These are phyloP conservation scores for Carassius auratus DNA, from an alignment of 2,113 vertebrate species.

Conservation along the genomic window DNA sequence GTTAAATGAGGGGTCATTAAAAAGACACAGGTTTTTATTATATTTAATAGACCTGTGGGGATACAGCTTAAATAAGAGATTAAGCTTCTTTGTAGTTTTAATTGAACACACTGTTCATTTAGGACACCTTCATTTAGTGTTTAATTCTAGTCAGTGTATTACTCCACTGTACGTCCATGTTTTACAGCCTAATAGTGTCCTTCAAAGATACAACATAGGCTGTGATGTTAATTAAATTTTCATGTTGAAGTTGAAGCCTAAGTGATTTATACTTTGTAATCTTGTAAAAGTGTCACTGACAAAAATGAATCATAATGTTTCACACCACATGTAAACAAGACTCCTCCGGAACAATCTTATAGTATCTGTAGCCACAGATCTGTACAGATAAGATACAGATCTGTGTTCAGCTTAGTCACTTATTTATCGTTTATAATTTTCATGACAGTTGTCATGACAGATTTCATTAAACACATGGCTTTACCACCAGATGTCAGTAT, in stretches of 20 bases:
- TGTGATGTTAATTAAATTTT: background rate
- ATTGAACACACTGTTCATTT: background rate
- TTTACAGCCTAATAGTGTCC: background rate
- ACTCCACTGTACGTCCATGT: background rate
- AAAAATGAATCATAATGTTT: background rate
- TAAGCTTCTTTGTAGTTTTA: background rate
- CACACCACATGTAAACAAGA: background rate
- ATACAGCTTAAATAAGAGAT: constrained; percentile 9
- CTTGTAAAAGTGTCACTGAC: background rate
- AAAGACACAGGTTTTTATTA: constrained; percentile 37
- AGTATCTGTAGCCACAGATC: too few species aligned
- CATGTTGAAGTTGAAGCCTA: background rate
- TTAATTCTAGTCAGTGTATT: background rate
- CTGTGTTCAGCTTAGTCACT: background rate
- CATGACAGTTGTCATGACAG: background rate
- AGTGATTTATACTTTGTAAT: background rate
- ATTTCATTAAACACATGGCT: background rate
- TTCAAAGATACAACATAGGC: background rate
- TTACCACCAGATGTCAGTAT: constrained; percentile 46
- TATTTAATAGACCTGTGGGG: background rate
- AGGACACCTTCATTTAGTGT: background rate
- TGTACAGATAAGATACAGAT: too few species aligned
- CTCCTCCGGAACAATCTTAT: background rate
- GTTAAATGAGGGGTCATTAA: background rate
- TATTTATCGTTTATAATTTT: background rate